A percentile compares a stretch with the other conserved stretches of the same genome.
Conservation (phyloP, 2,888 invertebrate species). For the Spatulosminthurus flaviceps region DNA sequence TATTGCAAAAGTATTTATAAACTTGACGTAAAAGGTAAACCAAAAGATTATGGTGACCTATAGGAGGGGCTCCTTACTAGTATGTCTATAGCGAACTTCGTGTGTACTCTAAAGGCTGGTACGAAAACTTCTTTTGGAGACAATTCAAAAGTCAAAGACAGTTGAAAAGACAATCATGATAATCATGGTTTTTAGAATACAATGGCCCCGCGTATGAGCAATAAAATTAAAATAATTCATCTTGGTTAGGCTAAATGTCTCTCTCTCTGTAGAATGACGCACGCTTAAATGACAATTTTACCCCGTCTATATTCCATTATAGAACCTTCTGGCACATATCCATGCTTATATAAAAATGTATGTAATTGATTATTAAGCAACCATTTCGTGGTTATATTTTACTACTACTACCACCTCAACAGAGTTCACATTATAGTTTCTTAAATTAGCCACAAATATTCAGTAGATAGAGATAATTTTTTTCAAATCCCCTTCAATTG, state of each 20-base stretch:
- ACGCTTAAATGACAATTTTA: neutral
- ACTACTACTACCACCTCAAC: neutral
- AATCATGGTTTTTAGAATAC: neutral
- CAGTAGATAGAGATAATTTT: neutral
- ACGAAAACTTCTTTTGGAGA: too few relatives aligned
- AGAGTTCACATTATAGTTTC: neutral
- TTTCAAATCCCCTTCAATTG: neutral
- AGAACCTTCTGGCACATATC: neutral
- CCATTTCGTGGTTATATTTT: constrained; percentile 1
- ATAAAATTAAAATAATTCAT: constrained; percentile 13
- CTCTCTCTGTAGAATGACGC: neutral
- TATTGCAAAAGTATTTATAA: too few relatives aligned
- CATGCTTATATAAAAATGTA: neutral
- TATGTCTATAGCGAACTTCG: too few relatives aligned
- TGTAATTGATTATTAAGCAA: constrained; percentile 20
- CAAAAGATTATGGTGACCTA: too few relatives aligned
- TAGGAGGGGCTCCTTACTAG: too few relatives aligned
- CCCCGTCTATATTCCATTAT: too few relatives aligned
- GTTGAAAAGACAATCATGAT: neutral
- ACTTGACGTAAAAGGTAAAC: too few relatives aligned
- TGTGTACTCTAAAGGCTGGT: too few relatives aligned
- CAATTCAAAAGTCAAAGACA: too few relatives aligned
- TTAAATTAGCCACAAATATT: constrained; percentile 13
- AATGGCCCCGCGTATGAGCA: neutral
- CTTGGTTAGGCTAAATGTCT: neutral